These are phyloP conservation scores for Drosophila parthenogenetica DNA, from an alignment of 2,888 invertebrate species.

Conservation along the genomic window DNA sequence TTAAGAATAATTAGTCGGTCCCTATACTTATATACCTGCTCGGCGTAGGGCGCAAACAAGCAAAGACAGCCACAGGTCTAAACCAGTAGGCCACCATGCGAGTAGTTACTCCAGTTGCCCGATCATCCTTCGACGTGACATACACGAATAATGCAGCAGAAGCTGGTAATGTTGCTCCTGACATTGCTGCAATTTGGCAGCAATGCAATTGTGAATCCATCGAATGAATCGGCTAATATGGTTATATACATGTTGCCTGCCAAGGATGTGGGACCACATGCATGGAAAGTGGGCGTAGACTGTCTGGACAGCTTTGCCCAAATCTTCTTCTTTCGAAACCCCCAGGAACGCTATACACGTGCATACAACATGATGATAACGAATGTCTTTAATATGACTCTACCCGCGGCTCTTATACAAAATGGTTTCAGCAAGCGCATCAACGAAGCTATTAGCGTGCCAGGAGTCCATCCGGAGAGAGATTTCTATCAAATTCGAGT, in stretches of 20 bases:
- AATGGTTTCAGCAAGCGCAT: conserved; percentile 75
- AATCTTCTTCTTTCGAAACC: conserved; percentile 71
- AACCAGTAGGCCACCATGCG: conserved; percentile 46
- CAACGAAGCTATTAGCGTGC: conserved; percentile 72
- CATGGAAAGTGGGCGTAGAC: conserved; percentile 80
- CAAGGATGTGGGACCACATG: conserved; percentile 68
- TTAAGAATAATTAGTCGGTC: not conserved
- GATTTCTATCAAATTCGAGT: conserved; percentile 75
- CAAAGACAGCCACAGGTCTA: conserved; percentile 22
- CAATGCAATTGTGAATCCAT: conserved; percentile 72
- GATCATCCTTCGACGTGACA: conserved; percentile 39
- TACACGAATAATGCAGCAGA: conserved; percentile 43
- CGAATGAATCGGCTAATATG: conserved; percentile 73
- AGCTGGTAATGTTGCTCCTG: conserved; percentile 4
- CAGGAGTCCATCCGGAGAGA: not conserved
- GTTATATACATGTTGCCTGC: conserved; percentile 76
- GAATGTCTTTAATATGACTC: conserved; percentile 79
- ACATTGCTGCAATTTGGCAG: conserved; percentile 18
- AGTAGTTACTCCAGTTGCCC: conserved; percentile 49
- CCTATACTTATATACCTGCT: not conserved
- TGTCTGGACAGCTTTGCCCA: conserved; percentile 77
- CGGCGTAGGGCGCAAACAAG: conserved; percentile 15
- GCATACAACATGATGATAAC: conserved; percentile 79
- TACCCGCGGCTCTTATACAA: conserved; percentile 84
- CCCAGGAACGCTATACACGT: conserved; percentile 65